A percentile compares a stretch with the other conserved stretches of the same genome.
These are phyloP conservation scores for Argyrosomus japonicus DNA, from an alignment of 2,113 vertebrate species.

Conservation along the genomic window DNA sequence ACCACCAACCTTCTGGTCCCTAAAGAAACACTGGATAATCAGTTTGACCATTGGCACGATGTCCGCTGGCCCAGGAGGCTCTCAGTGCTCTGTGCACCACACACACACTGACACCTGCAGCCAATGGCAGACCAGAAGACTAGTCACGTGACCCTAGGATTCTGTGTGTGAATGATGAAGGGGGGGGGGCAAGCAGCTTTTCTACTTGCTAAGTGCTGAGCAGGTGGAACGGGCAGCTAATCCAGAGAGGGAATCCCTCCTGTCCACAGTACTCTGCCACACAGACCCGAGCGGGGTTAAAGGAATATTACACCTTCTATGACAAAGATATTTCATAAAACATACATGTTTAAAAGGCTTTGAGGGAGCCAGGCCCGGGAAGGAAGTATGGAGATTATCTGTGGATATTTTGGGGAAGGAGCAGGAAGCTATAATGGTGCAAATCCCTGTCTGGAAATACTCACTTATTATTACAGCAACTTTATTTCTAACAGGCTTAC, in stretches of 20 bases:
- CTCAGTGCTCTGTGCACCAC: not conserved
- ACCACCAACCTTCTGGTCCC: not conserved
- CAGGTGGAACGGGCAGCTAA: slow-evolving; percentile 81
- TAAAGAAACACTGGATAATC: not conserved
- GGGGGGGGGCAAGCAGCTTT: slow-evolving; percentile 74
- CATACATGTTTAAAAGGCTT: not conserved
- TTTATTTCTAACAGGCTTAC: slow-evolving; percentile 5
- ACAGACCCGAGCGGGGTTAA: not conserved
- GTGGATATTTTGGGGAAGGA: no score
- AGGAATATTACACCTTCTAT: not conserved
- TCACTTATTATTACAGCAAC: not conserved
- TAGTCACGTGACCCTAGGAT: slow-evolving; percentile 66
- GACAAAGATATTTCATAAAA: not conserved
- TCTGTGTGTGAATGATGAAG: not conserved
- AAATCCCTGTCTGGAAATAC: not conserved
- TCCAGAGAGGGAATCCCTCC: slow-evolving; percentile 67
- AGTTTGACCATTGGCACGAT: not conserved
- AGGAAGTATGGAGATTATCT: not conserved
- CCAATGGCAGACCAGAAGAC: slow-evolving; percentile 11
- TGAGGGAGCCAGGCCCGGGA: not conserved
- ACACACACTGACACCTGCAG: slow-evolving; percentile 19
- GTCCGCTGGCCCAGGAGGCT: not conserved
- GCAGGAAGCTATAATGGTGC: not conserved
- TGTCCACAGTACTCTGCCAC: not conserved
- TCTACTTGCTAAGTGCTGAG: slow-evolving; percentile 76